phyloP scores from a whole-genome alignment of 2,113 vertebrate species.

The Alligator mississippiensis region DNA sequence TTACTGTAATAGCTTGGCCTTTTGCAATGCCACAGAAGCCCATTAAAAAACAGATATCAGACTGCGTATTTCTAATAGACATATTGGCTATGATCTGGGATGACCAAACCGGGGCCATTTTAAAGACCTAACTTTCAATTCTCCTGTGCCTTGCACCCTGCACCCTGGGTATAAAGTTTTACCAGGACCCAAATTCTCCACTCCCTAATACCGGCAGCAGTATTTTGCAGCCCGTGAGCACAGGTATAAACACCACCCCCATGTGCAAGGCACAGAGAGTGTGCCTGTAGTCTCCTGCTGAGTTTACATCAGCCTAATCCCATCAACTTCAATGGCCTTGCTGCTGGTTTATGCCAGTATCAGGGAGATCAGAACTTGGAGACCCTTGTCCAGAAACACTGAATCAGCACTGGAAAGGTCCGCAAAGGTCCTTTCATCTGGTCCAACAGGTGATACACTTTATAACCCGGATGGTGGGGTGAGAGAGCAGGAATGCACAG shows the following conservation, averaged over 20 bases:
- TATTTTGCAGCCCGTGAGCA: neutral
- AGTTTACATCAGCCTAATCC: neutral
- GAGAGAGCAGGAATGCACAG: no score
- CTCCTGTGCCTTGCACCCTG: neutral
- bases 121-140: neutral
- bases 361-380: accelerated
- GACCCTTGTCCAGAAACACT: neutral
- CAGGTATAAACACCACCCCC: neutral
- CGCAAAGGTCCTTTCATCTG: no score
- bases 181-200: neutral
- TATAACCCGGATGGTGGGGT: no score
- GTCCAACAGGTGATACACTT: no score
- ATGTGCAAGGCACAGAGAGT: neutral
- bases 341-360: accelerated
- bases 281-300: accelerated
- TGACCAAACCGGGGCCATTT: no score
- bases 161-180: neutral
- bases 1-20: accelerated
- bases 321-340: neutral
- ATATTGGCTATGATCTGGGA: neutral
- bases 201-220: neutral
- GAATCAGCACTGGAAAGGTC: neutral
- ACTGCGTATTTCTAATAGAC: neutral
- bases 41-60: neutral
- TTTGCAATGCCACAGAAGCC: neutral